Percentiles rank a stretch among this genome's conserved stretches.
Conservation (phyloP, 2,888 invertebrate species). For the Camponotus fellah region DNA sequence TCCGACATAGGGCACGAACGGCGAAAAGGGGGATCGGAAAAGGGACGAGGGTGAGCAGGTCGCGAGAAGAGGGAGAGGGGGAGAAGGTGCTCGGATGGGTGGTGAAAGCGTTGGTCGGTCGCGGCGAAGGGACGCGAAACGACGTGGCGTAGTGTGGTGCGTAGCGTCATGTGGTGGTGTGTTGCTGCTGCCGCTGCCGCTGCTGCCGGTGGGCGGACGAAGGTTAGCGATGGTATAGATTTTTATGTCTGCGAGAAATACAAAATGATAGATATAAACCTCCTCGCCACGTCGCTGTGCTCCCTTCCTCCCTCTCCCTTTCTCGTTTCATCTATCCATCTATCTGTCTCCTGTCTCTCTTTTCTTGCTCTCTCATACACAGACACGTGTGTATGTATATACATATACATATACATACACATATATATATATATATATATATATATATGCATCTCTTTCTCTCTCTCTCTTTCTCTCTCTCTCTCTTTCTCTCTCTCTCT, state of each 20-base stretch:
- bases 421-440: conserved; percentile 11
- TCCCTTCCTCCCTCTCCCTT: conserved; percentile 45
- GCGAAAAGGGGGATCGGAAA: conserved; percentile 57
- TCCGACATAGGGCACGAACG: conserved; percentile 66
- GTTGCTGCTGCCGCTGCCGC: background rate
- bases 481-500: conserved; percentile 42
- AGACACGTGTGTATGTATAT: background rate
- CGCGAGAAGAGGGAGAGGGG: conserved; percentile 48
- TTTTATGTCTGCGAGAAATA: conserved; percentile 85
- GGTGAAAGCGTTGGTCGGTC: conserved; percentile 75
- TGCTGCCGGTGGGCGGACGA: conserved; percentile 67
- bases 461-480: conserved; percentile 45
- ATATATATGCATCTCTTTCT: conserved; percentile 17
- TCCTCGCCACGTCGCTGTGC: conserved; percentile 72
- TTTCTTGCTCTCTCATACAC: conserved; percentile 25
- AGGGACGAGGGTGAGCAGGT: conserved; percentile 49
- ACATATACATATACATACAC: conserved; percentile 1
- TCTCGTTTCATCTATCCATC: conserved; percentile 43
- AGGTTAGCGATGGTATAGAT: conserved; percentile 83
- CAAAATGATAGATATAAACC: conserved; percentile 85
- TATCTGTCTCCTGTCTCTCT: conserved; percentile 50
- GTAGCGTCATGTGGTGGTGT: conserved; percentile 31
- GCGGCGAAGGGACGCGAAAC: conserved; percentile 69
- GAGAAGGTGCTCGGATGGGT: conserved; percentile 69
- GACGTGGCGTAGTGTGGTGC: conserved; percentile 44